phyloP scores from a whole-genome alignment of 2,113 vertebrate species.

The Rhineura floridana region DNA sequence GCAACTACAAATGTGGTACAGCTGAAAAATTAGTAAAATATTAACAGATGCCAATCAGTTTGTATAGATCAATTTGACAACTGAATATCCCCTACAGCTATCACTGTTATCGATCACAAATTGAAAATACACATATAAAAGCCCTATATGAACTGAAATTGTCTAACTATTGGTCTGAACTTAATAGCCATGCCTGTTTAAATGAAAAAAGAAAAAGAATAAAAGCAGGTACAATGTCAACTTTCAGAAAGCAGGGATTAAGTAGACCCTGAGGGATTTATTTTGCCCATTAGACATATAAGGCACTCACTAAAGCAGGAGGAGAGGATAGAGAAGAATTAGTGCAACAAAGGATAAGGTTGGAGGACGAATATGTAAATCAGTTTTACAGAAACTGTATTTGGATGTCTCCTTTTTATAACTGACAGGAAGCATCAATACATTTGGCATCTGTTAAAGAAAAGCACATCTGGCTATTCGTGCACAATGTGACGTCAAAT shows the following conservation, averaged over 20 bases:
- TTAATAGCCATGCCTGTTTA: conserved; percentile 45
- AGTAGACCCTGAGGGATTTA: conserved; percentile 50
- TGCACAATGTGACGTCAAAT: conserved; percentile 57
- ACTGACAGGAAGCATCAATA: not conserved
- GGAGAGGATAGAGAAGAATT: not conserved
- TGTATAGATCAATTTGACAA: not conserved
- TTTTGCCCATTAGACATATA: conserved; percentile 37
- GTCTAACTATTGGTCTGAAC: conserved; percentile 29
- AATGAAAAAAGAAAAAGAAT: conserved; percentile 58
- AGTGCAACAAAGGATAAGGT: not conserved
- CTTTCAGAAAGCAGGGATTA: conserved; percentile 68
- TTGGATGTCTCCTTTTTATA: conserved; percentile 8
- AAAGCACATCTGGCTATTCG: conserved; percentile 48
- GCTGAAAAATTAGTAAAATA: not conserved
- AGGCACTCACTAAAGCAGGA: conserved; percentile 53
- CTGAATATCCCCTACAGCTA: not conserved
- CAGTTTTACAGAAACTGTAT: not conserved
- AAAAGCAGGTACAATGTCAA: conserved; percentile 49
- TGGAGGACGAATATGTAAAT: not conserved
- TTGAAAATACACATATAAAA: no score
- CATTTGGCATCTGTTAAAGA: conserved; percentile 49
- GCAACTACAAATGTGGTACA: not conserved
- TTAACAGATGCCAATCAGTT: not conserved
- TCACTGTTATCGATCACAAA: not conserved
- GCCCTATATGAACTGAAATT: no score